These are phyloP conservation scores for Drosophila sproati DNA, from an alignment of 1,140 invertebrate species.

Conservation along the genomic window DNA sequence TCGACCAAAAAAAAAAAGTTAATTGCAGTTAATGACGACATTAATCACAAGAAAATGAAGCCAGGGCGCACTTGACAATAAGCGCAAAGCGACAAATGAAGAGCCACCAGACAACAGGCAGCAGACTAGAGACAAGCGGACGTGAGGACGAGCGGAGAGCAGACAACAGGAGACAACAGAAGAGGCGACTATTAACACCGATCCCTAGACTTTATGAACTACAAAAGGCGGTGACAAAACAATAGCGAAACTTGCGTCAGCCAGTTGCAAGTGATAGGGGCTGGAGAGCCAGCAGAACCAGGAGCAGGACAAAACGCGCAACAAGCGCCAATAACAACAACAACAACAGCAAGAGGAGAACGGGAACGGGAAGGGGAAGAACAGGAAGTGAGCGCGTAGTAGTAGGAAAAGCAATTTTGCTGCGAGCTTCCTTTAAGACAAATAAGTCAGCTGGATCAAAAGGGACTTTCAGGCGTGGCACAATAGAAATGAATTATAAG, in stretches of 20 bases:
- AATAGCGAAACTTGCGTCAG: constrained; percentile 74
- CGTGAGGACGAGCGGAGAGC: constrained; percentile 14
- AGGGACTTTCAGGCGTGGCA: constrained; percentile 75
- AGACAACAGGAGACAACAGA: constrained; percentile 29
- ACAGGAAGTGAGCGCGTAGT: constrained; percentile 72
- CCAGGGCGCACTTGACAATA: constrained; percentile 73
- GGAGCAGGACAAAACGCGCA: constrained; percentile 22
- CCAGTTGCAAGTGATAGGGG: constrained; percentile 29
- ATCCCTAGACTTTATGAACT: constrained; percentile 59
- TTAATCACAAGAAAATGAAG: constrained; percentile 84
- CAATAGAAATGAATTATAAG: constrained; percentile 83
- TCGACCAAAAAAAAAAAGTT: constrained; percentile 73
- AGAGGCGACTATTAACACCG: constrained; percentile 81
- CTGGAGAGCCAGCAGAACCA: not conserved
- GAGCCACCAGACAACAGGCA: constrained; percentile 45
- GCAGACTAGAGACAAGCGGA: constrained; percentile 3
- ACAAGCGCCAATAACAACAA: constrained; percentile 24
- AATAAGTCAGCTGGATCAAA: constrained; percentile 83
- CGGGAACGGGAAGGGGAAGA: constrained; percentile 55
- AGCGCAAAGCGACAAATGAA: constrained; percentile 81
- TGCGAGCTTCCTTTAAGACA: constrained; percentile 83
- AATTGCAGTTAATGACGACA: constrained; percentile 84
- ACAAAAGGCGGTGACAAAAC: constrained; percentile 62
- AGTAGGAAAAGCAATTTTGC: constrained; percentile 83
- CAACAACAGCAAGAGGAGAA: not conserved